Conservation (phyloP, 2,888 invertebrate species). For the Caenorhabditis virilis region DNA sequence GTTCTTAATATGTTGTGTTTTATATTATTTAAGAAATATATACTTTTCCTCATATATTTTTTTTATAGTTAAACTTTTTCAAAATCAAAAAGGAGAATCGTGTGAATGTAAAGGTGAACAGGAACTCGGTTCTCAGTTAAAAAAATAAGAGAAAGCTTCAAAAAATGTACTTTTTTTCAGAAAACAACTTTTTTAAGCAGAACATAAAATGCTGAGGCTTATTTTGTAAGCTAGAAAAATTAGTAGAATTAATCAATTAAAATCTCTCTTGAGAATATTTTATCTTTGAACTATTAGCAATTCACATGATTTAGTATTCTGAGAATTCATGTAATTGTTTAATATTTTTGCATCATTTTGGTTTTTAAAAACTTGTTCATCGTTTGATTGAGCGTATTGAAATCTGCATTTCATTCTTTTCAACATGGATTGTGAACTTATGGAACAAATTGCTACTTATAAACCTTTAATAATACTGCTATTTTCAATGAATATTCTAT, state of each 20-base stretch:
- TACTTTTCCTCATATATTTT: not conserved
- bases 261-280: not conserved
- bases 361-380: slow-evolving; percentile 1
- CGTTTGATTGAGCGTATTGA: slow-evolving; percentile 1
- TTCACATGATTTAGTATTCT: slow-evolving; percentile 2
- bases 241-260: no score
- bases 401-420: no score
- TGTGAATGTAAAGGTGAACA: slow-evolving; percentile 3
- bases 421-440: slow-evolving; percentile 9
- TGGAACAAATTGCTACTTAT: slow-evolving; percentile 10
- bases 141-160: not conserved
- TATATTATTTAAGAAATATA: not conserved
- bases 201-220: not conserved
- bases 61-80: no score
- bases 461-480: slow-evolving; percentile 4
- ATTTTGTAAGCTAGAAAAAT: no score
- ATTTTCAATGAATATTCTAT: not conserved
- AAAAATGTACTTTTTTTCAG: not conserved
- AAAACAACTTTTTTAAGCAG: not conserved
- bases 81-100: not conserved
- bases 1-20: not conserved
- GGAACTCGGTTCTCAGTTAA: not conserved
- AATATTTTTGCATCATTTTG: slow-evolving; percentile 5
- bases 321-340: slow-evolving; percentile 11
- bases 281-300: not conserved